These are phyloP conservation scores for Brachyptera putata DNA, from an alignment of 2,888 invertebrate species.

Conservation along the genomic window DNA sequence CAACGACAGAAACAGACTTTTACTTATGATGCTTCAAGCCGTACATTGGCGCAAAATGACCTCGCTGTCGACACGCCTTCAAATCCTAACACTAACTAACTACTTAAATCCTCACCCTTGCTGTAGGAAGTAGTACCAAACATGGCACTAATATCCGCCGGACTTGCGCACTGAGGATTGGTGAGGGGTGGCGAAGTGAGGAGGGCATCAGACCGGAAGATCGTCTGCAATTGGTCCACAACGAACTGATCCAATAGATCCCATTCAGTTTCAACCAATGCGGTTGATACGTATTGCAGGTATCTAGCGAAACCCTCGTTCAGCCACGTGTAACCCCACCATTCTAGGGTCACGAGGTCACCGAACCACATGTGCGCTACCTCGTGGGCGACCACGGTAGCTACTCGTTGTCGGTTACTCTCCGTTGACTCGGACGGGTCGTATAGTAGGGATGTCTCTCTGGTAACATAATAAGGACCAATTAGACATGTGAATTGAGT, in stretches of 20 bases:
- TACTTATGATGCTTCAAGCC: no score
- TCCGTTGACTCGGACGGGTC: constrained; percentile 42
- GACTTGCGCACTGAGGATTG: no score
- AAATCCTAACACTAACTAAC: no score
- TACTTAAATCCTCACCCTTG: no score
- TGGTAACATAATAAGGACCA: no score
- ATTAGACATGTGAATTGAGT: no score
- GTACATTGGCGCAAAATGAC: no score
- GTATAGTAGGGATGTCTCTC: constrained; percentile 46
- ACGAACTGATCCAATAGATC: constrained; percentile 25
- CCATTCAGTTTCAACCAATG: neutral
- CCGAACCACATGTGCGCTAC: constrained; percentile 55
- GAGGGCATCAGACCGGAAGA: constrained; percentile 21
- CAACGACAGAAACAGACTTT: no score
- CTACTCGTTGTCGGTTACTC: constrained; percentile 31
- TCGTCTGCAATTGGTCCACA: constrained; percentile 24
- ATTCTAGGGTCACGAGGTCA: constrained; percentile 43
- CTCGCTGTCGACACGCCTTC: no score
- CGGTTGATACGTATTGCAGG: constrained; percentile 44
- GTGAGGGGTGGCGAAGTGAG: constrained; percentile 19
- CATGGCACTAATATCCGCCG: no score
- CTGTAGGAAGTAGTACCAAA: no score
- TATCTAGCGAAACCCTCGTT: constrained; percentile 54
- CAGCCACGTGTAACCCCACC: constrained; percentile 47
- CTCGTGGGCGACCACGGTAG: constrained; percentile 49